Evolutionary conservation across 2,113 vertebrate genomes (phyloP), one percentile per base, ranked within the genome.

Genomic region (Alaudala cheleensis): DNA sequence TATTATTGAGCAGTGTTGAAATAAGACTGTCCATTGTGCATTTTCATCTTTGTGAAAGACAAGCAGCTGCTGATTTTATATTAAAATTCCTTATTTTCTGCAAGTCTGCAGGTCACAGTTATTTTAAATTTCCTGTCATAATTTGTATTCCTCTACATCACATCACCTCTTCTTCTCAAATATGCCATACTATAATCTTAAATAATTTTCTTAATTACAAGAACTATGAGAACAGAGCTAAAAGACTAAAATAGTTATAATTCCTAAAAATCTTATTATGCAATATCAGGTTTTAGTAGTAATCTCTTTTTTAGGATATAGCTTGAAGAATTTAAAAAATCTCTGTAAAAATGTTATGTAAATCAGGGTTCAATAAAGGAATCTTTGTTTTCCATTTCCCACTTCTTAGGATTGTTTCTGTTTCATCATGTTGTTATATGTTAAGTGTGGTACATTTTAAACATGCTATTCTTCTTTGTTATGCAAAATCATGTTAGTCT

Each of bases 1-100:
- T 96, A 93, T 95, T 95, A 91, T 73, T 88, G 88, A 95, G 39
- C 66, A 90, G 50, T 53, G 42, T 37, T 93, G 79, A 90, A 95
- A 65, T 77, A 37, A 90, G 58, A 53, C 66, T 51, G 21, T 42
- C 64, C 79, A 15, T 58, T 89, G 80, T 66, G 49, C 57, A 71
- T 94, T 90, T 95, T 95, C 65, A 60, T 89, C 77, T 73, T 84
- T 87, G 37, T 44, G 42, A 86, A 91, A 73, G 50, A 72, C 45
- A 89, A 81, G 42, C 3, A 93, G 29, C 19, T 83, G 17, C 24
- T 0, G 0, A 79, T 74, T 95, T 87, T n/a, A 47, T 50, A 76
- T 44, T 90, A 58, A 28, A 86, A 23, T 90, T 65, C 78, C 33
- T 79, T 18, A 47, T 90, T 88, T 96, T 94, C 51, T 72, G 3